Evolutionary conservation across 1,140 invertebrate species (phyloP), one percentile per base, ranked within the genome.

Genomic region (Sycophaga agraensis): DNA sequence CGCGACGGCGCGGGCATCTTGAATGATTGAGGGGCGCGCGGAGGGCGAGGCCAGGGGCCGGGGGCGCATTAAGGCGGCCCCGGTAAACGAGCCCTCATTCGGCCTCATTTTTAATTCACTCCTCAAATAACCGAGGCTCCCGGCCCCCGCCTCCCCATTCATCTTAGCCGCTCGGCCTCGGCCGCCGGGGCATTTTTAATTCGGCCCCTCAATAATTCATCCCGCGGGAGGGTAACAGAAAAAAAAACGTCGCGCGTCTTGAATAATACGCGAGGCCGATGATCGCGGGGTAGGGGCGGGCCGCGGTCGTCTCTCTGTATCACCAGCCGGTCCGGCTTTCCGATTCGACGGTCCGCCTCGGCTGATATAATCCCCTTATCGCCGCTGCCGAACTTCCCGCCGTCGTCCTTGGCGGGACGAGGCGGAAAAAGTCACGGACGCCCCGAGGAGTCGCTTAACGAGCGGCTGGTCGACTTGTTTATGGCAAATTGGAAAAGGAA

Each of bases 401-500:
- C 65, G 39, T 50, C 50, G 40, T 68, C 62, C 56, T 61, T 59
- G 67, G 68, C 19, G 22, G 66, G 46, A 48, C 26, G n/a, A n/a
- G n/a, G 39, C 28, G 43, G 45, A 59, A 71, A 71, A 63, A 72
- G 77, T 76, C 73, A 73, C 74, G 68, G 64, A 46, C 24, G 57
- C 65, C 66, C 63, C 54, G 48, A n/a, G n/a, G n/a, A n/a, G n/a
- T 50, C 63, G 66, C 68, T 76, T 80, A 80, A 79, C 78, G 77
- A 80, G 76, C 70, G 66, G 71, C 66, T 56, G 70, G 67, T 63
- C 68, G 69, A 76, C 77, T 79, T 80, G 77, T 80, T 80, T 80
- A 80, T 78, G 76, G 78, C 73, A 79, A 80, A 80, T 78, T 80
- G 77, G 76, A 77, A 79, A 78, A 76, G 74, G 74, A 79, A 79